Conservation (phyloP, 2,888 invertebrate species). For the Tanytarsus gracilentus region DNA sequence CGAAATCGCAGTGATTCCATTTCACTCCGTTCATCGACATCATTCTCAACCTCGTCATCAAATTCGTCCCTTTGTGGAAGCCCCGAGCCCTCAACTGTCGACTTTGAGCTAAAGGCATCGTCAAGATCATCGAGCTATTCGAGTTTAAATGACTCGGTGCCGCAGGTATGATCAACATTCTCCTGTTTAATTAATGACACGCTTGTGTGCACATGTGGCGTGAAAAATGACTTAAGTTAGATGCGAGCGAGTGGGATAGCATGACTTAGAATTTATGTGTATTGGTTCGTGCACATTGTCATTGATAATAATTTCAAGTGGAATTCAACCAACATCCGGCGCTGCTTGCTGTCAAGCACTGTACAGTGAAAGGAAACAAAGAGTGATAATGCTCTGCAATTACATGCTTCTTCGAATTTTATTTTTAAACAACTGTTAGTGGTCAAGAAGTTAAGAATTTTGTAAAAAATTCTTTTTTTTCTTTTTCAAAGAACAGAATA, state of each 20-base stretch:
- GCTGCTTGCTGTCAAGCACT: neutral
- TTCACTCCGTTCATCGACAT: slow-evolving; percentile 63
- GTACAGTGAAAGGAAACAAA: neutral
- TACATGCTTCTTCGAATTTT: no score
- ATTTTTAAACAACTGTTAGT: no score
- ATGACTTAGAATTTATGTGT: neutral
- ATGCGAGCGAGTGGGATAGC: neutral
- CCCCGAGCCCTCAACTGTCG: slow-evolving; percentile 53
- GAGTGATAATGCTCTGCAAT: neutral
- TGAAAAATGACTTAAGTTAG: neutral
- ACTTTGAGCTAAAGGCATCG: slow-evolving; percentile 47
- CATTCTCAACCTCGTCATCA: slow-evolving; percentile 32
- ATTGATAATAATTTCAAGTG: neutral
- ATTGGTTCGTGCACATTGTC: neutral
- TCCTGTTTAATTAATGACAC: no score
- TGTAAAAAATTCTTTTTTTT: no score
- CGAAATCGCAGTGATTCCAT: slow-evolving; percentile 76
- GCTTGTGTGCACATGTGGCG: neutral
- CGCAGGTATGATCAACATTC: slow-evolving; percentile 46
- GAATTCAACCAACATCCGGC: slow-evolving; percentile 3
- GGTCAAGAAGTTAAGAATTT: no score
- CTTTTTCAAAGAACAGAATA: no score
- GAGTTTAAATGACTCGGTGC: slow-evolving; percentile 51
- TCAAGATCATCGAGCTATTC: slow-evolving; percentile 60
- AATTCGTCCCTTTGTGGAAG: slow-evolving; percentile 48